These are phyloP conservation scores for Drosophila histrio DNA, from an alignment of 2,888 invertebrate species.

Conservation along the genomic window DNA sequence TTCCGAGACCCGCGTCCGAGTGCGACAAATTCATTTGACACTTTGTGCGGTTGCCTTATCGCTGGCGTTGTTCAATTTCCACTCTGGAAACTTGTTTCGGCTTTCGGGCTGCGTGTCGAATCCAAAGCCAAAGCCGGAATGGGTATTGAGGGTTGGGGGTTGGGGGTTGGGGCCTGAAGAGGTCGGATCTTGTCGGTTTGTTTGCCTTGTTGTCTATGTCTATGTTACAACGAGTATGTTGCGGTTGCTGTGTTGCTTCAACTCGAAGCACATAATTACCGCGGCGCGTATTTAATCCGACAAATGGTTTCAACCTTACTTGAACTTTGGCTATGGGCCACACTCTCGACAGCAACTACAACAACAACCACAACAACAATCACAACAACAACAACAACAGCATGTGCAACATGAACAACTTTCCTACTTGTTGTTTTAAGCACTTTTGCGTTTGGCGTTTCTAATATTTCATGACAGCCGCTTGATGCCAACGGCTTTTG, in stretches of 20 bases:
- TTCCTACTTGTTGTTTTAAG: constrained; percentile 50
- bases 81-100: constrained; percentile 71
- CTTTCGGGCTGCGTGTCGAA: constrained; percentile 40
- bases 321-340: constrained; percentile 77
- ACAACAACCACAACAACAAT: constrained; percentile 20
- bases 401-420: constrained; percentile 54
- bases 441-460: constrained; percentile 64
- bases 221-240: constrained; percentile 37
- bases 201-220: constrained; percentile 73
- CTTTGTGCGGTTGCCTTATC: constrained; percentile 72
- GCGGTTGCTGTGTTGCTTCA: constrained; percentile 33
- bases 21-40: constrained; percentile 81
- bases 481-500: constrained; percentile 70
- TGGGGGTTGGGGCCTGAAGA: background rate
- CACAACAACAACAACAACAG: constrained; percentile 29
- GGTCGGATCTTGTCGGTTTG: constrained; percentile 67
- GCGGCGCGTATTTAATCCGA: constrained; percentile 80
- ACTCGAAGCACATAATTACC: constrained; percentile 79
- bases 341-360: constrained; percentile 28
- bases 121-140: background rate
- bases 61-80: constrained; percentile 57
- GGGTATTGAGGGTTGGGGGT: background rate
- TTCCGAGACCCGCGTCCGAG: constrained; percentile 54
- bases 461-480: constrained; percentile 79
- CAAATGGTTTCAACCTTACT: constrained; percentile 80